These are phyloP conservation scores for Alca torda DNA, from an alignment of 2,797 vertebrate genomes.

Conservation along the genomic window DNA sequence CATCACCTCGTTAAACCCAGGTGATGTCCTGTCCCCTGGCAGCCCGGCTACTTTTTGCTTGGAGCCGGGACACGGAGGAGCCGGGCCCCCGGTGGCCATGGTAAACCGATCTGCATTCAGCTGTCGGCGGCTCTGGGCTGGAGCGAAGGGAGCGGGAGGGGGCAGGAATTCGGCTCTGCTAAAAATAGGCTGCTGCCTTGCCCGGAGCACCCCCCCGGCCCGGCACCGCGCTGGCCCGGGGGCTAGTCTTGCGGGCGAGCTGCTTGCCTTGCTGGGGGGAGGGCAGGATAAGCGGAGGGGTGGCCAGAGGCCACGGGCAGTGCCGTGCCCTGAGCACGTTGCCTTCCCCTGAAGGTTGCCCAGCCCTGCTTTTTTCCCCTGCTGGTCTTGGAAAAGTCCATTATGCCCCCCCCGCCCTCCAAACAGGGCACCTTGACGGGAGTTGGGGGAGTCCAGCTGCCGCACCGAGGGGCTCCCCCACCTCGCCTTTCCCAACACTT, in stretches of 20 bases:
- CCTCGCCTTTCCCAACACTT: not conserved
- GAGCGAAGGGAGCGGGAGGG: not conserved
- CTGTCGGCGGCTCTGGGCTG: not conserved
- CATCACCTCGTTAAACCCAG: rapidly evolving
- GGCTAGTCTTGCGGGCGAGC: not conserved
- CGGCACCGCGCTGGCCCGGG: not conserved
- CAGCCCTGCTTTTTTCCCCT: not conserved
- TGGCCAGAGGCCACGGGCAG: not conserved
- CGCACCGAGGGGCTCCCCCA: not conserved
- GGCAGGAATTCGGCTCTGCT: not conserved
- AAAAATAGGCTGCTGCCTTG: slow-evolving; percentile 13
- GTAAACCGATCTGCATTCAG: slow-evolving; percentile 13
- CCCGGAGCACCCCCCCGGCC: not conserved
- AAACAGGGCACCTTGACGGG: rapidly evolving
- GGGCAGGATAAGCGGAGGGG: not conserved
- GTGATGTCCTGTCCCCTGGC: not conserved
- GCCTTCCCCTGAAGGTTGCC: rapidly evolving
- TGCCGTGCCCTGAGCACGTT: rapidly evolving
- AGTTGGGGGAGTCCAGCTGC: not conserved
- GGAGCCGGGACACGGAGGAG: not conserved
- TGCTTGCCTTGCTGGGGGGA: not conserved
- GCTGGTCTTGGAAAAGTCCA: rapidly evolving
- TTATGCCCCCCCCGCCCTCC: rapidly evolving
- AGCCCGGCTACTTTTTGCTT: rapidly evolving
- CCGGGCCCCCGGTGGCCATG: rapidly evolving